These are phyloP conservation scores for Alectura lathami DNA, from an alignment of 2,113 vertebrate species.

Conservation along the genomic window DNA sequence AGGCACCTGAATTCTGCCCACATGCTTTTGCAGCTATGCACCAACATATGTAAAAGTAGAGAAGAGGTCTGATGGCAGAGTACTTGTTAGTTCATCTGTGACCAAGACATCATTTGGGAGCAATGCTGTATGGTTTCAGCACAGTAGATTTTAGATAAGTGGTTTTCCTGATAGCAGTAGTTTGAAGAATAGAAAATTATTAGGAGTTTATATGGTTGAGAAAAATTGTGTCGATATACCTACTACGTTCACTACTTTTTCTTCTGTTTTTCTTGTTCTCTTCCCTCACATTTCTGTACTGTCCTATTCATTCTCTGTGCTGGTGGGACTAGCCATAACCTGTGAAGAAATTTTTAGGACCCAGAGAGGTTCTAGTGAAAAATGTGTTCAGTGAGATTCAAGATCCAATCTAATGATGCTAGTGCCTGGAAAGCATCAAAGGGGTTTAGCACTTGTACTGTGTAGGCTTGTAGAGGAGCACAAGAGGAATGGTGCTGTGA, in stretches of 20 bases:
- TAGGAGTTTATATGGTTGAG: background rate
- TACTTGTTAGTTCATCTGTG: background rate
- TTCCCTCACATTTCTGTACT: background rate
- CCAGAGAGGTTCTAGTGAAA: background rate
- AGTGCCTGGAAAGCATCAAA: constrained; percentile 9
- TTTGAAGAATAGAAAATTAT: background rate
- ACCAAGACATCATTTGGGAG: background rate
- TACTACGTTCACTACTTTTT: background rate
- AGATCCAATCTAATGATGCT: background rate
- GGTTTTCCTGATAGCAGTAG: background rate
- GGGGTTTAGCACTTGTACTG: background rate
- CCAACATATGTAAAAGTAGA: background rate
- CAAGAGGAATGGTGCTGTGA: background rate
- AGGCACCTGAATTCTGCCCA: background rate
- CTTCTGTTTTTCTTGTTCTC: background rate
- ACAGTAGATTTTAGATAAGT: background rate
- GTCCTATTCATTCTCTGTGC: background rate
- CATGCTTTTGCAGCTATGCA: background rate
- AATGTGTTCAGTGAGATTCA: background rate
- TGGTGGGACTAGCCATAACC: constrained; percentile 13
- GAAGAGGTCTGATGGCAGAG: background rate
- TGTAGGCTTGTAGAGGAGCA: background rate
- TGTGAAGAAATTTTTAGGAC: constrained; percentile 17
- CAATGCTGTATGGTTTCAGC: background rate
- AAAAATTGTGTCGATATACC: background rate